Percentiles rank a stretch among this genome's conserved stretches.
Conservation (phyloP, 2,113 vertebrate species). For the Erpornis zantholeuca region DNA sequence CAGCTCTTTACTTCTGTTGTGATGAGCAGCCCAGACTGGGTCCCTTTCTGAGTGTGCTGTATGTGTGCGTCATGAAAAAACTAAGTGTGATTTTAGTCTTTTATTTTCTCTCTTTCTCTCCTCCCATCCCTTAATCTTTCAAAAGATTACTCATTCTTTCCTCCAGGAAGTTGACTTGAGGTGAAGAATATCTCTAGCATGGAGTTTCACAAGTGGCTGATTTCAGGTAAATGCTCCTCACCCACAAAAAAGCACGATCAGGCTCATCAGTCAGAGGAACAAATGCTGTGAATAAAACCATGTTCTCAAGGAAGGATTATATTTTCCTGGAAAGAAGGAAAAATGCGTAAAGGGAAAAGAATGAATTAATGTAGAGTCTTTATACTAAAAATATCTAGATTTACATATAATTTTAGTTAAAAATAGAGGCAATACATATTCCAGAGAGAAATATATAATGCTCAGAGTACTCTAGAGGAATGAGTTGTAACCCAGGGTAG, state of each 20-base stretch:
- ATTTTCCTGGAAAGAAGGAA: neutral
- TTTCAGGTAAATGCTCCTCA: neutral
- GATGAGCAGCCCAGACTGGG: neutral
- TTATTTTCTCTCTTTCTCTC: neutral
- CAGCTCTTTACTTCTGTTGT: neutral
- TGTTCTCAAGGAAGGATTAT: neutral
- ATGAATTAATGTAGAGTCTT: neutral
- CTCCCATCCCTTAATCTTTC: neutral
- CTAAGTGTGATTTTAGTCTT: neutral
- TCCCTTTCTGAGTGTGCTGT: neutral
- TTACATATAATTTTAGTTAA: neutral
- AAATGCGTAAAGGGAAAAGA: neutral
- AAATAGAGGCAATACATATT: slow-evolving; percentile 31
- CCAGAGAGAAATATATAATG: neutral
- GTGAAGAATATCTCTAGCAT: neutral
- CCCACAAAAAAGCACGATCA: neutral
- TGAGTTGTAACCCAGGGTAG: neutral
- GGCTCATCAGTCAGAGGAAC: neutral
- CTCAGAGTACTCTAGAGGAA: slow-evolving; percentile 5
- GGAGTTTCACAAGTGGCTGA: neutral
- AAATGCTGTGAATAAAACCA: neutral
- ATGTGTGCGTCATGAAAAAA: neutral
- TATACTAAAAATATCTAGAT: slow-evolving; percentile 19
- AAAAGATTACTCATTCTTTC: neutral
- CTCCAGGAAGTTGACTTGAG: neutral